Evolutionary conservation across 2,888 invertebrate species (phyloP).

Genomic region (Melipona bicolor): DNA sequence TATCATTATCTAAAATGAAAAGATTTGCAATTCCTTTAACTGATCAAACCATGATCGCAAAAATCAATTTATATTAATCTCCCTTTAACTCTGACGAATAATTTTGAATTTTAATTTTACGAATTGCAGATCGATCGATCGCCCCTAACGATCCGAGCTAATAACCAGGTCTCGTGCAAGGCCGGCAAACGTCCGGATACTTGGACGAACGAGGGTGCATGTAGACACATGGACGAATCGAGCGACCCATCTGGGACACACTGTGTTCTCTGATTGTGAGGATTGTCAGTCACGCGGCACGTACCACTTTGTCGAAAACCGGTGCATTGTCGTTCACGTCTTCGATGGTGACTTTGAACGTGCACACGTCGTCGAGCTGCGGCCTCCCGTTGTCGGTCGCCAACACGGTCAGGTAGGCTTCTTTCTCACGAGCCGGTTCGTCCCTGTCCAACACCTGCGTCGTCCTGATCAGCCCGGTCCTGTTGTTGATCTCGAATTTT

Average conservation of each 20-base stretch:
- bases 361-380: constrained; percentile 95
- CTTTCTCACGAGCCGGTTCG: constrained; percentile 93
- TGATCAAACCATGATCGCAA: too few species aligned
- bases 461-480: constrained; percentile 91
- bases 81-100: too few species aligned
- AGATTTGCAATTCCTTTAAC: too few species aligned
- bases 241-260: not conserved
- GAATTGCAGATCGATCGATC: too few species aligned
- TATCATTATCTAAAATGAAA: not conserved
- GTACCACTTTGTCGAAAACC: constrained; percentile 92
- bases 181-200: too few species aligned
- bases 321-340: constrained; percentile 97
- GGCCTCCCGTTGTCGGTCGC: constrained; percentile 97
- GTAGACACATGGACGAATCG: constrained; percentile 15
- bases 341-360: constrained; percentile 94
- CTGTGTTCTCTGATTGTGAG: not conserved
- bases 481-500: constrained; percentile 92
- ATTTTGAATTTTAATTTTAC: too few species aligned
- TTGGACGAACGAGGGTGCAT: not conserved
- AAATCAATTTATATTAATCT: too few species aligned
- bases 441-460: constrained; percentile 94
- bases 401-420: constrained; percentile 93
- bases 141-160: too few species aligned
- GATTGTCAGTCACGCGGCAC: constrained; percentile 77
- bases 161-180: too few species aligned